Percentiles rank a stretch among this genome's conserved stretches.
These are phyloP conservation scores for Paracentrotus lividus DNA, from an alignment of 53 echinoderm and acorn worm genomes.

Conservation along the genomic window DNA sequence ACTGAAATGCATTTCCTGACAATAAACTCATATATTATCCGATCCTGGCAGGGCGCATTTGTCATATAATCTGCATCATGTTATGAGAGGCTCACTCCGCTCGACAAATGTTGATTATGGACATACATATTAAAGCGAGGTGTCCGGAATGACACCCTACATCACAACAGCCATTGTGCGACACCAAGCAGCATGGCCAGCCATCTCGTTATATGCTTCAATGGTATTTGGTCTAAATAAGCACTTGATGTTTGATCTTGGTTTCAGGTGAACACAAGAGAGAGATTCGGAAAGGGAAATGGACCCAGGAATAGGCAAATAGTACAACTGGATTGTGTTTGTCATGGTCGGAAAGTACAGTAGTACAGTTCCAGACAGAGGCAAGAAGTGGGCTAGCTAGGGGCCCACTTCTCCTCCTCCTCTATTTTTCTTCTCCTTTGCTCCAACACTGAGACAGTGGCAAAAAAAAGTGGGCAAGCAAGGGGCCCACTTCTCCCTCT, in stretches of 20 bases:
- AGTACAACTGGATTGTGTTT: conserved; percentile 49
- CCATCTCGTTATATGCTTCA: conserved; percentile 38
- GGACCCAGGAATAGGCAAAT: conserved; percentile 33
- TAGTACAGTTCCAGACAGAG: background rate
- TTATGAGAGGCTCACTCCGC: background rate
- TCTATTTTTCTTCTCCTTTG: background rate
- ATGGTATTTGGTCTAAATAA: conserved; percentile 56
- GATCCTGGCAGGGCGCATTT: background rate
- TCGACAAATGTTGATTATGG: conserved; percentile 25
- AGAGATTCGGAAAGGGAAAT: conserved; percentile 39
- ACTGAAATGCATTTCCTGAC: conserved; percentile 8
- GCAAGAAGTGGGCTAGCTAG: background rate
- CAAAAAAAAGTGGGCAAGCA: background rate
- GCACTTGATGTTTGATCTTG: conserved; percentile 39
- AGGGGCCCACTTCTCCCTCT: background rate
- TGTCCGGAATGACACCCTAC: conserved; percentile 15
- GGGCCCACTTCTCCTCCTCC: background rate
- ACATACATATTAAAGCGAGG: conserved; percentile 28
- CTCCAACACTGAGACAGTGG: too few species aligned
- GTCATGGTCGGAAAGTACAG: conserved; percentile 41
- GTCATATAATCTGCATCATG: background rate
- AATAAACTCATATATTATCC: conserved; percentile 4
- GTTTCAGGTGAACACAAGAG: conserved; percentile 4
- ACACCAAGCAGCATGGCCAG: background rate
- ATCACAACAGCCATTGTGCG: conserved; percentile 29